Evolutionary conservation across 2,797 vertebrate genomes (phyloP).

Genomic region (Potorous gilbertii): DNA sequence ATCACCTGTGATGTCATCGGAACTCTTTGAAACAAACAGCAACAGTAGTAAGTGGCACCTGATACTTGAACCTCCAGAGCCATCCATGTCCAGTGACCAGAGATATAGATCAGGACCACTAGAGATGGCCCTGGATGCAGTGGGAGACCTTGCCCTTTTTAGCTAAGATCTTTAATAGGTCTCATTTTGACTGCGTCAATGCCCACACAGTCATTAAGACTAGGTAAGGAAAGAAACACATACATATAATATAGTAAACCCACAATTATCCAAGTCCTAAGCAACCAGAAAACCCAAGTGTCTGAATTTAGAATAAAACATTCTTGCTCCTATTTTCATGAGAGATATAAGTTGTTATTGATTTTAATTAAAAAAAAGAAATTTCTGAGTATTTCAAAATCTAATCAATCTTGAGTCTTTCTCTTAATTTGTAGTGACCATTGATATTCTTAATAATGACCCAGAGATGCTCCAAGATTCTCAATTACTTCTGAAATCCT

Average conservation of each 20-base stretch:
- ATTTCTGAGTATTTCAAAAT: background rate
- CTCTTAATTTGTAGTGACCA: background rate
- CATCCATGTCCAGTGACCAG: too few species aligned
- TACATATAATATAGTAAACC: background rate
- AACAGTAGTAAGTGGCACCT: background rate
- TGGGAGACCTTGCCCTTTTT: too few species aligned
- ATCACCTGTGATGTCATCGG: too few species aligned
- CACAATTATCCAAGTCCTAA: background rate
- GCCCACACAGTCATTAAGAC: too few species aligned
- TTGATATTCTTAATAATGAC: background rate
- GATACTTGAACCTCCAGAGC: background rate
- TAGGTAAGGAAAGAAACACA: background rate
- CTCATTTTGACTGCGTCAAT: too few species aligned
- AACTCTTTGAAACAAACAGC: too few species aligned
- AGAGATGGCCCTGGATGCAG: too few species aligned
- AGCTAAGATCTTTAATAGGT: too few species aligned
- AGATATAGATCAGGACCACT: too few species aligned
- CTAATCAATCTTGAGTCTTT: background rate
- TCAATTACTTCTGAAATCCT: background rate
- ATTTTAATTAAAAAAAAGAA: background rate
- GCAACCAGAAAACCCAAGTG: background rate
- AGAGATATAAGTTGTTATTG: background rate
- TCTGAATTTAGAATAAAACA: background rate
- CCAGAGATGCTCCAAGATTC: background rate
- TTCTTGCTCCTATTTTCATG: background rate